Base-by-base conservation (phyloP, 2,888 invertebrate genomes). In the Ariolimax columbianus region DNA sequence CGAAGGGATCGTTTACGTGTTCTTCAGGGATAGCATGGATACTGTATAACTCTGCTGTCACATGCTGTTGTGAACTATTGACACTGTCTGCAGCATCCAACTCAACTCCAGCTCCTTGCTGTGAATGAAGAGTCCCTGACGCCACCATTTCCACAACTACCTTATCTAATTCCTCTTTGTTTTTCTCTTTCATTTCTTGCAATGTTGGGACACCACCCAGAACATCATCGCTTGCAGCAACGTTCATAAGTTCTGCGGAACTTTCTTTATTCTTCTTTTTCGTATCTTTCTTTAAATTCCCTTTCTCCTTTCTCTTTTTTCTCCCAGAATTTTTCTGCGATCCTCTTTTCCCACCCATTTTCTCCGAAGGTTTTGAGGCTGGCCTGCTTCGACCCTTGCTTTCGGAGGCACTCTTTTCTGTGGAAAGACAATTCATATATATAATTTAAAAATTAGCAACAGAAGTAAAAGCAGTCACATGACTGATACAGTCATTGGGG, bases 301-400 rank as follows among this genome's bases (percentile, higher is more conserved):
- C 11, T 59, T 51, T 73, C 63, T 83, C 66, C 38, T 38, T 55
- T 59, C 38, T 82, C 75, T 83, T 70, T 38, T 36, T 75, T 33
- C 43, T 51, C 51, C 47, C 70, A 38, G 40, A 47, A 6, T 17
- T 19, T 66, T 26, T 30, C 17, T 59, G 33, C 6, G 51, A 77
- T 23, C 30, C 70, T 33, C 38, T 26, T 23, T 14, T 77, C 17
- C 43, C 11, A 26, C 17, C 43, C 7, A 23, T 26, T 26, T 4
- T 59, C 7, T 55, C 40, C 36, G 51, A 36, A 30, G n/a, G 17
- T 47, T 43, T 73, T 17, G 26, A 40, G 0, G 43, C 7, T 75
- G 33, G 17, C 47, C 51, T 51, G 51, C 23, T 23, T 43, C n/a
- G n/a, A 26, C 19, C 33, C 0, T 33, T 51, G 19, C 33, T 19